Base-by-base conservation (phyloP, 2,888 invertebrate genomes). In the Malacosoma neustria region DNA sequence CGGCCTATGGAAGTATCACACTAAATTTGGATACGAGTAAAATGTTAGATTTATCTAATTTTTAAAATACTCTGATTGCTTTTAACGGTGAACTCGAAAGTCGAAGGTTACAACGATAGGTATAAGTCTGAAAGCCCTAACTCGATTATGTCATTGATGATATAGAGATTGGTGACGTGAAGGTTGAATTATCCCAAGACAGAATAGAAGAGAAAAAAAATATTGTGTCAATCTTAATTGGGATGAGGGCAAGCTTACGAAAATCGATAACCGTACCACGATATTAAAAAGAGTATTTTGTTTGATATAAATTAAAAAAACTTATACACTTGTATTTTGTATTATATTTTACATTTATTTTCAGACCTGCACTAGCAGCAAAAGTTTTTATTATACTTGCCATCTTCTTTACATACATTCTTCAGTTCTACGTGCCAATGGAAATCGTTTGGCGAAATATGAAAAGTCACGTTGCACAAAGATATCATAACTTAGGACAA, bases 401-500 rank as follows among this genome's bases (percentile, higher is more conserved):
- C 0, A 95, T 99, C 40, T 93, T 98, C 61, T 93, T 98, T 66
- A 95, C 97, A 0, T 99, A 96, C 70, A 94, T 94, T 14, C 88
- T 99, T 1, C 98, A 98, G 76, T 95, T 96, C 69, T 98, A 95
- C 72, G 97, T 99, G 2, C 96, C 98, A 0, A 91, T 95, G 76
- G 93, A 95, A 44, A 95, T 98, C 37, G 90, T 97, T 12, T 97
- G 96, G 94, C 90, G 92, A n/a, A 89, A 89, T 53, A 82, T 94
- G 1, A 82, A 88, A 41, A 72, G 60, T 9, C 49, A 62, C 33
- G 69, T 85, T 3, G 42, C 71, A 3, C 68, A 72, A 43, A 69
- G 56, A 35, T 69, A 74, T 30, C 79, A 84, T 43, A 76, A 72
- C 38, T 33, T 66, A 1, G 77, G 74, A 1, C 81, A 87, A 44